Base-by-base conservation (phyloP, 2,113 vertebrate species). In the Grammomys surdaster region DNA sequence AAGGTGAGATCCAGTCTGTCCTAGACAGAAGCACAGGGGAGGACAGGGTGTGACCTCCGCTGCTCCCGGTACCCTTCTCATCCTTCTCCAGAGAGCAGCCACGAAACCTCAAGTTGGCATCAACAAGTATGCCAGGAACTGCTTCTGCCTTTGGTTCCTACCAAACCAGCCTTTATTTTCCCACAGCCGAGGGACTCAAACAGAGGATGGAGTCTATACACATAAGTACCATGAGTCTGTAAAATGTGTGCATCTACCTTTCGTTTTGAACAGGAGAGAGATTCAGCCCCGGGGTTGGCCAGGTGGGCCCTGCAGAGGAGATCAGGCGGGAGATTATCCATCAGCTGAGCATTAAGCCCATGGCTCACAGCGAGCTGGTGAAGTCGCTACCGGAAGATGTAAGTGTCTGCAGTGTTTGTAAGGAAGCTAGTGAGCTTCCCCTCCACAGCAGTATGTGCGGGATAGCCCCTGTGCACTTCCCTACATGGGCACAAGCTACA, bases 301-400 rank as follows among this genome's bases (percentile, higher is more conserved):
- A 99, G 91, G 99, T 99, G 60, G 99, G 99, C 81, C 96, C 98
- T 31, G 99, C 98, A 73, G 99, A 99, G 96, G 99, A 99, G 98
- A 99, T 99, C 96, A 99, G 99, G 94, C 98, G 99, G 84, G 99
- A 99, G 98, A 99, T 99, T 96, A 98, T 99, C 97, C 99, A 99
- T 95, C 99, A 99, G 97, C 98, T 99, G 94, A 99, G 99, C 93
- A 99, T 99, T 98, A 99, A 99, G 96, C 99, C 99, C 3, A 99
- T 99, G 99, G 99, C 99, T 91, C 99, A 99, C 98, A 99, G 99
- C 78, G 99, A 99, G 97, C 97, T 99, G 96, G 99, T 99, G 16
- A 99, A 99, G 97, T 99, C 99, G 19, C 98, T 99, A 69, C 99
- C 99, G 58, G 99, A 99, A 98, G 99, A 99, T 84, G 99, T 99